Base-by-base conservation (phyloP, 2,888 invertebrate species). In the Hydraecia micacea region DNA sequence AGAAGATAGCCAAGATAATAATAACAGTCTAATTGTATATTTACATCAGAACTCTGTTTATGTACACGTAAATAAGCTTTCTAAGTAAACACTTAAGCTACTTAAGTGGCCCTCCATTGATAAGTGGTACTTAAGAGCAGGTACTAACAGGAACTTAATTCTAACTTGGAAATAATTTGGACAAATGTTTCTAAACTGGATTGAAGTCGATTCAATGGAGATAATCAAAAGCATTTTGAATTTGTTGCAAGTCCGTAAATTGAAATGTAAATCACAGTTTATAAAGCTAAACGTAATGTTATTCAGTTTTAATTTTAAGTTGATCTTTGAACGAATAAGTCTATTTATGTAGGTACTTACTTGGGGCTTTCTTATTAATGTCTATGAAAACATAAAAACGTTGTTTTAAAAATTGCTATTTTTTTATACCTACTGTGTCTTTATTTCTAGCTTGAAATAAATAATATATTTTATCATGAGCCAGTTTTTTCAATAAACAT, bases 61-160 rank as follows among this genome's bases (percentile, higher is more conserved):
- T 63, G 36, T n/a, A 63, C 76, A 11, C 58, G 60, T 75, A 68
- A 77, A 70, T 86, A 28, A 55, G 46, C 65, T 66, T n/a, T 67
- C 32, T 55, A 49, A 39, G 72, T 73, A 72, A 83, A 58, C 28
- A 72, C n/a, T 69, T 11, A 2, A 46, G 13, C 3, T 80, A 63
- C 55, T 76, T 80, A 66, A 83, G 65, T 60, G 66, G 66, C 66
- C 52, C 58, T 76, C 46, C 55, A 78, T 78, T 70, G 69, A 70
- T 83, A 69, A 67, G 73, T 66, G 32, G 32, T 69, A 21, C 68
- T 74, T 36, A 60, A 58, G 62, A 55, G 28, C 65, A 80, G 72
- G 62, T 71, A 71, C 46, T 46, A 80, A 84, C 75, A 73, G 13
- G 13, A 13, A 83, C 73, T 86, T 86, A 65, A 73, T 72, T 58